Percentiles rank a stretch among this genome's conserved stretches.
phyloP scores from a whole-genome alignment of 2,113 vertebrate species.

The Ondatra zibethicus region DNA sequence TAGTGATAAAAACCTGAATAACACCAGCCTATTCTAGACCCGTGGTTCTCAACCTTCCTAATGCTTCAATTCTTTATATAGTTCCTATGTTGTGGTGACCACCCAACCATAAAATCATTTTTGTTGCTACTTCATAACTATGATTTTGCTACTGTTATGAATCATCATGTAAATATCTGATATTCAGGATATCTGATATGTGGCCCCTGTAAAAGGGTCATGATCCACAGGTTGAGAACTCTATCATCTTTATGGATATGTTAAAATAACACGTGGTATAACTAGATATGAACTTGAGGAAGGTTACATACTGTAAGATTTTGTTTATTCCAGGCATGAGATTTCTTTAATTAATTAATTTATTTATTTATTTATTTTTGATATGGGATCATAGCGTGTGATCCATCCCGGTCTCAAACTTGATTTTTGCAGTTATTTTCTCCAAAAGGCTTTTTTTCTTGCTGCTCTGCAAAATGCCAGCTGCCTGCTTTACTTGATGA shows the following conservation, averaged over 20 bases:
- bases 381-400: not conserved
- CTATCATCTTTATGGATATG: not conserved
- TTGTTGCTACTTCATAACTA: not conserved
- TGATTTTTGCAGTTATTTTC: conserved; percentile 31
- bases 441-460: conserved; percentile 17
- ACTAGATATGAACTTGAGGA: not conserved
- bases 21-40: not conserved
- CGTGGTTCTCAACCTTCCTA: not conserved
- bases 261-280: not conserved
- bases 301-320: conserved; percentile 35
- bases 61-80: not conserved
- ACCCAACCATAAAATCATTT: not conserved
- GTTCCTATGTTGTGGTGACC: not conserved
- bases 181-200: not conserved
- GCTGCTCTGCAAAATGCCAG: not conserved
- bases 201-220: not conserved
- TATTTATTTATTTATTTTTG: not conserved
- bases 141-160: not conserved
- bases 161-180: not conserved
- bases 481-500: not conserved
- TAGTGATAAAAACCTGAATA: not conserved
- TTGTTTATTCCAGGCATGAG: conserved; percentile 46
- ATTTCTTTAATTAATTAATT: not conserved
- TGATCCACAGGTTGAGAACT: not conserved
- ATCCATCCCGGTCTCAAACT: not conserved